A percentile compares a stretch with the other conserved stretches of the same genome.
Evolutionary conservation across 2,113 vertebrate genomes (phyloP).

Genomic region (Psittacula cyanocephala): DNA sequence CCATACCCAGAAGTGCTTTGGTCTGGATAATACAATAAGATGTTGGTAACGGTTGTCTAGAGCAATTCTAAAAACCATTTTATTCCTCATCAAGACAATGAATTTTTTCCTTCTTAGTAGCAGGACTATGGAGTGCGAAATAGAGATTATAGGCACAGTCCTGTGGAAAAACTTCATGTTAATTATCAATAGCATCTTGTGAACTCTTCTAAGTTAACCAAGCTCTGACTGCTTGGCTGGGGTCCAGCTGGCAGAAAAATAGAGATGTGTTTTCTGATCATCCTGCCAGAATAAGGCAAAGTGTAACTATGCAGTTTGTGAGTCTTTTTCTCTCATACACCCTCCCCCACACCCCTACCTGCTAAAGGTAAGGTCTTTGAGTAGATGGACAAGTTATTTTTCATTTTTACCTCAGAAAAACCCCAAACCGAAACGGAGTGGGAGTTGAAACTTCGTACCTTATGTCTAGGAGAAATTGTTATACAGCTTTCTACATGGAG

Average conservation of each 20-base stretch:
- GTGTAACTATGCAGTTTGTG: neutral
- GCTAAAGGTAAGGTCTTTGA: neutral
- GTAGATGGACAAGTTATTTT: neutral
- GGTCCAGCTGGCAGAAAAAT: neutral
- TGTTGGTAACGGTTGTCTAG: neutral
- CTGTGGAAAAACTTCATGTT: neutral
- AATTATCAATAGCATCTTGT: neutral
- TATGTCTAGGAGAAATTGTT: neutral
- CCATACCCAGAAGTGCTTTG: neutral
- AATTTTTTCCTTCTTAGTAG: neutral
- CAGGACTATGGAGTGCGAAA: neutral
- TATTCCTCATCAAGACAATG: neutral
- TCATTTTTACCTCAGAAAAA: neutral
- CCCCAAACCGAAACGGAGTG: neutral
- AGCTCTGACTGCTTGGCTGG: neutral
- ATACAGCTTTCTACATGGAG: neutral
- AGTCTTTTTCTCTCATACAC: rapidly evolving
- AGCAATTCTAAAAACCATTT: neutral
- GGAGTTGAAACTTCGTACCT: neutral
- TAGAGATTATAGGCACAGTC: neutral
- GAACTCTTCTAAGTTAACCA: neutral
- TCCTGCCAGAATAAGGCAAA: neutral
- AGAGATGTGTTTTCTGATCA: neutral
- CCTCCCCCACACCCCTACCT: rapidly evolving
- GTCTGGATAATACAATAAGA: neutral